Evolutionary conservation across 2,888 invertebrate species (phyloP).

Genomic region (Tuberolachnus salignus): DNA sequence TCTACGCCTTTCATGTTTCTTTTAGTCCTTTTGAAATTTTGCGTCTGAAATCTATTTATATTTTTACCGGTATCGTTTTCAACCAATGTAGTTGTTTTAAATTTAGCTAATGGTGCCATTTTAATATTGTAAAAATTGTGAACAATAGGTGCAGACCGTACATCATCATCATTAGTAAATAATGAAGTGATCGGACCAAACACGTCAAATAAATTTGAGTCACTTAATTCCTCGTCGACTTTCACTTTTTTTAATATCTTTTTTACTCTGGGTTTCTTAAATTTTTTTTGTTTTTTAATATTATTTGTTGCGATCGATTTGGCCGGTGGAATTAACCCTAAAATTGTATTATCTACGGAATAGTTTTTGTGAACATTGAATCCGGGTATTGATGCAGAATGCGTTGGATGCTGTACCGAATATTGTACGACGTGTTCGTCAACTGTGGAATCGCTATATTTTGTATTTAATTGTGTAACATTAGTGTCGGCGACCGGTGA

Average conservation of each 20-base stretch:
- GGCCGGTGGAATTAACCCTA: slow-evolving; percentile 40
- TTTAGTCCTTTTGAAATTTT: slow-evolving; percentile 41
- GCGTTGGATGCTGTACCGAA: slow-evolving; percentile 19
- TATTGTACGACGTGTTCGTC: slow-evolving; percentile 30
- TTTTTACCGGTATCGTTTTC: not conserved
- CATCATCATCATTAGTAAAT: slow-evolving; percentile 23
- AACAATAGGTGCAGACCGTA: not conserved
- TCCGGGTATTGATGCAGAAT: not conserved
- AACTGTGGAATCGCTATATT: slow-evolving; percentile 2
- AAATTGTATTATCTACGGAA: slow-evolving; percentile 28
- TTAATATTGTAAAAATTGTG: slow-evolving; percentile 51
- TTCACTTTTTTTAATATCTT: slow-evolving; percentile 35
- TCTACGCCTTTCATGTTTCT: slow-evolving; percentile 45
- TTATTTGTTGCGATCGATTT: not conserved
- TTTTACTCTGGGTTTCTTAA: slow-evolving; percentile 9
- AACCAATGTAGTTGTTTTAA: not conserved
- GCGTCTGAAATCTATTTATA: not conserved
- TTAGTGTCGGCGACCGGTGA: slow-evolving; percentile 9
- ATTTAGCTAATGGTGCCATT: slow-evolving; percentile 15
- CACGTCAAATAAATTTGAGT: slow-evolving; percentile 32
- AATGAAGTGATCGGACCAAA: slow-evolving; percentile 36
- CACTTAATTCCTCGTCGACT: not conserved
- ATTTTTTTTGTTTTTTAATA: not conserved
- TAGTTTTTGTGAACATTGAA: not conserved
- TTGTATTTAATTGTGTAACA: not conserved